Conservation (phyloP, 1,140 invertebrate species). For the Caligus rogercresseyi region DNA sequence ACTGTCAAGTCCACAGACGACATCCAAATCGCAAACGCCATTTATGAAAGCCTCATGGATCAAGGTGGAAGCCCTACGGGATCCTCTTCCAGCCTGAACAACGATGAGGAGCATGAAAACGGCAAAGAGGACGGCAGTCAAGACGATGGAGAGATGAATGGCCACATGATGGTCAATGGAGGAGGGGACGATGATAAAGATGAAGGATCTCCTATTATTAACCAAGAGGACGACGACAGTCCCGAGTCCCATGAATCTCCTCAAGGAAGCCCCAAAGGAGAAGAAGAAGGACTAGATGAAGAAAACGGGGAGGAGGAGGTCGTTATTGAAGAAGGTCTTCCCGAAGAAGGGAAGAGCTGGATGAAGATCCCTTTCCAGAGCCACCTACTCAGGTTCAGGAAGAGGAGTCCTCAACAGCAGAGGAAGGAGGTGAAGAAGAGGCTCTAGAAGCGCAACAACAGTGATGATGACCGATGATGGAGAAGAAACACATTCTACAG, state of each 20-base stretch:
- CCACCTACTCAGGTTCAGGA: background rate
- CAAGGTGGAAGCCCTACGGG: no score
- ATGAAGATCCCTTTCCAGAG: background rate
- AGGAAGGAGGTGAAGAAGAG: background rate
- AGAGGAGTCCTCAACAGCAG: background rate
- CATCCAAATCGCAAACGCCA: background rate
- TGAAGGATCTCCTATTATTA: no score
- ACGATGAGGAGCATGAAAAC: background rate
- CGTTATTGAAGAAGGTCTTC: no score
- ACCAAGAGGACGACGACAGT: background rate
- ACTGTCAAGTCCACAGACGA: background rate
- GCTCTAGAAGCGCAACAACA: background rate
- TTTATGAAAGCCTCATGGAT: background rate
- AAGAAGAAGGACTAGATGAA: background rate
- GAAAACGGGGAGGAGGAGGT: no score
- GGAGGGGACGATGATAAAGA: background rate
- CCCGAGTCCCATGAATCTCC: background rate
- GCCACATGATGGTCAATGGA: background rate
- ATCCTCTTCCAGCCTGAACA: no score
- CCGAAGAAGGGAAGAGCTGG: no score
- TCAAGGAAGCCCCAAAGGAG: no score
- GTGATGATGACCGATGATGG: no score
- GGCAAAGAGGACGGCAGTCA: background rate
- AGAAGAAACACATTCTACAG: no score
- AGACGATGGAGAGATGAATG: background rate